Percentiles rank a stretch among this genome's conserved stretches.
Conservation (phyloP, 2,888 invertebrate genomes). For the Odontomyia ornata region DNA sequence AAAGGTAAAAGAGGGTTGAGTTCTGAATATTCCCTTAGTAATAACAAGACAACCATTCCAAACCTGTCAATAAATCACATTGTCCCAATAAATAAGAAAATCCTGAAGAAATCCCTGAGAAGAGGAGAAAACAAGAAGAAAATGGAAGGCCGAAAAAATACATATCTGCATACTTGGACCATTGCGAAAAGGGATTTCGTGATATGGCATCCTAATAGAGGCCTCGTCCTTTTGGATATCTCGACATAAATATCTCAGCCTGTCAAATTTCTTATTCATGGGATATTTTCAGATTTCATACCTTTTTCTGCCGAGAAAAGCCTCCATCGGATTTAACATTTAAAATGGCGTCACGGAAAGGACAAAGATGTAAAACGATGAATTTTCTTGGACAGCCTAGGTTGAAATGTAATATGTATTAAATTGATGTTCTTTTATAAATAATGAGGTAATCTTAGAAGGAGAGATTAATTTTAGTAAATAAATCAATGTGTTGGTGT, state of each 20-base stretch:
- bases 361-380: too few relatives aligned
- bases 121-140: not conserved
- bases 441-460: too few relatives aligned
- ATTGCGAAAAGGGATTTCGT: conserved; percentile 30
- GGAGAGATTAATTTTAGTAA: too few relatives aligned
- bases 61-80: conserved; percentile 29
- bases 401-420: too few relatives aligned
- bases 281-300: conserved; percentile 53
- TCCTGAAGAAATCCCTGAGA: not conserved
- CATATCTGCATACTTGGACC: not conserved
- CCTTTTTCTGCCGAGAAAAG: conserved; percentile 43
- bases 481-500: too few relatives aligned
- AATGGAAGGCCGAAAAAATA: not conserved
- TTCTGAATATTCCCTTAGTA: not conserved
- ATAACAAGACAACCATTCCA: not conserved
- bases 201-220: conserved; percentile 42
- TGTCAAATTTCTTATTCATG: conserved; percentile 55
- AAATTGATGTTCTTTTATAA: too few relatives aligned
- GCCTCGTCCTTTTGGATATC: conserved; percentile 39
- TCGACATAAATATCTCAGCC: conserved; percentile 53
- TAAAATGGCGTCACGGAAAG: too few relatives aligned
- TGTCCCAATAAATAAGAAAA: conserved; percentile 26
- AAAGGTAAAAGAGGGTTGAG: not conserved
- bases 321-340: too few relatives aligned
- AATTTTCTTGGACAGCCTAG: too few relatives aligned